Base-by-base conservation (phyloP, 2,888 invertebrate genomes). In the Harpagoxenus sublaevis region DNA sequence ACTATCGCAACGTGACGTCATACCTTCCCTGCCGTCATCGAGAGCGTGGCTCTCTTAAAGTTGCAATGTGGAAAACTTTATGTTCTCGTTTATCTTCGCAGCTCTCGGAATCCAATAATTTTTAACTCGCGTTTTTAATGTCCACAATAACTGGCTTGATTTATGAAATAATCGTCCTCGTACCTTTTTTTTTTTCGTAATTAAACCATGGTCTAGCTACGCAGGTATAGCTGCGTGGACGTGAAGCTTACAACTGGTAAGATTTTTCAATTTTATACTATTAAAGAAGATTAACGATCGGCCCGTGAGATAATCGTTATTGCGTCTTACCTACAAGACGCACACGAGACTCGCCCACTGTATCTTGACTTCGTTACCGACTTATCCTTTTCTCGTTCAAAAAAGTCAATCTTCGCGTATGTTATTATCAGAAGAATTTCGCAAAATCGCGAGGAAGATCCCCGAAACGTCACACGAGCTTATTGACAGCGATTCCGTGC, bases 1-100 rank as follows among this genome's bases (percentile, higher is more conserved):
- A 35, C 57, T 78, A 68, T 55, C 70, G 31, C 55, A 3, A 35
- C 15, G 68, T 68, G 53, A 53, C 78, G 78, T 78, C 42, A 66
- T n/a, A 15, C n/a, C 5, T 18, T 39, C 66, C 39, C 48, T 2
- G 28, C 68, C 28, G 42, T 53, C 78, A 31, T 42, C 70, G 78
- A n/a, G 12, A 68, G 8, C 39, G 4, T 28, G 39, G 60, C 71
- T 73, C 73, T n/a, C 39, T 4, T 23, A 6, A 10, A 62, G 15
- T 23, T 8, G 23, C 15, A 3, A 0, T 23, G 23, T 15, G 48
- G 39, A 31, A 28, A 53, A 42, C 4, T 39, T 42, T 15, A 31
- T 3, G 31, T 9, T n/a, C 23, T 12, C 45, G 31, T 28, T 70
- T 23, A 57, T 45, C 78, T 9, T n/a, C n/a, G n/a, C 12, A 3